phyloP scores from a whole-genome alignment of 2,888 invertebrate species.

The Stramonita haemastoma region DNA sequence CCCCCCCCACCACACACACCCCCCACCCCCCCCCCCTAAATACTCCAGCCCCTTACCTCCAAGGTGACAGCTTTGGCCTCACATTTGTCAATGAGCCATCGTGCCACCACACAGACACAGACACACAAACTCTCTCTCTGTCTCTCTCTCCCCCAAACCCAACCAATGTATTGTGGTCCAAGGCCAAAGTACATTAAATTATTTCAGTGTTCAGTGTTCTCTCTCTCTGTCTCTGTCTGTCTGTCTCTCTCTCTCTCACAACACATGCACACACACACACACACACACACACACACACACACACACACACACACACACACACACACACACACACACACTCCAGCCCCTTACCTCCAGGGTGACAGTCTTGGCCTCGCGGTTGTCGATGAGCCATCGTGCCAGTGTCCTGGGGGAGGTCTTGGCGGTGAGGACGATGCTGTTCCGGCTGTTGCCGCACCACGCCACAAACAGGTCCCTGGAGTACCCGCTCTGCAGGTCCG shows the following conservation, averaged over 20 bases:
- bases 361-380: slow-evolving; percentile 77
- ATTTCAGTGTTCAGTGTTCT: too few relatives aligned
- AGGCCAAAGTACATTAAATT: too few relatives aligned
- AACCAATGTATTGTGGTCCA: too few relatives aligned
- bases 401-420: slow-evolving; percentile 83
- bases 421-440: slow-evolving; percentile 94
- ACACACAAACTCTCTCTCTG: too few relatives aligned
- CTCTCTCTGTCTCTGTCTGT: too few relatives aligned
- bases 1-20: not conserved
- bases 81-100: too few relatives aligned
- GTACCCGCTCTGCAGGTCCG: slow-evolving; percentile 96
- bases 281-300: not conserved
- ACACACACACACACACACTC: not conserved
- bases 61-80: too few relatives aligned
- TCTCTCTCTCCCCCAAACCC: too few relatives aligned
- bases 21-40: not conserved
- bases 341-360: slow-evolving; percentile 75
- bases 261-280: not conserved
- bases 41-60: too few relatives aligned
- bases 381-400: slow-evolving; percentile 79
- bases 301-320: slow-evolving; percentile 14
- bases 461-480: slow-evolving; percentile 94
- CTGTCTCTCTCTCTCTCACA: too few relatives aligned
- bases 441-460: slow-evolving; percentile 94
- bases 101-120: not conserved